A percentile compares a stretch with the other conserved stretches of the same genome.
phyloP scores from a whole-genome alignment of 2,113 vertebrate species.

The Microcebus tavaratra region DNA sequence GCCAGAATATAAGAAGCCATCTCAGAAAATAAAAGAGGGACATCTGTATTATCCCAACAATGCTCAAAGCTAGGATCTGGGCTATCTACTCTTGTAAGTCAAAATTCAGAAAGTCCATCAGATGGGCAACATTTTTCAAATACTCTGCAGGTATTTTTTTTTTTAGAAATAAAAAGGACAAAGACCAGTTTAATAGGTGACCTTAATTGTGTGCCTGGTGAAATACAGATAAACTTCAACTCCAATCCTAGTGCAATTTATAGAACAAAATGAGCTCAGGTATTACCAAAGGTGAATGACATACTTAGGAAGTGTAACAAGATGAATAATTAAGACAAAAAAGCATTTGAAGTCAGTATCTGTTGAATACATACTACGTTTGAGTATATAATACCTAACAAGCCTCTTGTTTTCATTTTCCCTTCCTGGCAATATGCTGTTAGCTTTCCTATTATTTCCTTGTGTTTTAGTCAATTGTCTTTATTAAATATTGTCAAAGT shows the following conservation, averaged over 20 bases:
- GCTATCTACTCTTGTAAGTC: neutral
- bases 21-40: constrained; percentile 5
- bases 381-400: neutral
- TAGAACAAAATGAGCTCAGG: constrained; percentile 52
- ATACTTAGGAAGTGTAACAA: constrained; percentile 48
- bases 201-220: constrained; percentile 45
- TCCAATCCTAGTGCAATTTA: constrained; percentile 41
- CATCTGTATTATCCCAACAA: neutral
- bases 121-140: constrained; percentile 24
- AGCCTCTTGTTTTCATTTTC: constrained; percentile 36
- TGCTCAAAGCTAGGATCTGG: neutral
- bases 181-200: constrained; percentile 61
- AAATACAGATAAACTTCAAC: constrained; percentile 47
- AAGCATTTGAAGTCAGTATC: neutral
- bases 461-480: constrained; percentile 58
- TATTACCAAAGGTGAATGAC: constrained; percentile 58
- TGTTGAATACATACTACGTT: constrained; percentile 10
- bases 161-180: constrained; percentile 50
- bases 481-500: constrained; percentile 56
- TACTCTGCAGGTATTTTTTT: neutral
- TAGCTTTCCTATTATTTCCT: constrained; percentile 58
- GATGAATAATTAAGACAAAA: neutral
- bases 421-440: constrained; percentile 33
- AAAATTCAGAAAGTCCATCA: constrained; percentile 41
- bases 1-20: neutral